Percentiles rank a stretch among this genome's conserved stretches.
Evolutionary conservation across 2,797 vertebrate species (phyloP).

Genomic region (Falco berigora): DNA sequence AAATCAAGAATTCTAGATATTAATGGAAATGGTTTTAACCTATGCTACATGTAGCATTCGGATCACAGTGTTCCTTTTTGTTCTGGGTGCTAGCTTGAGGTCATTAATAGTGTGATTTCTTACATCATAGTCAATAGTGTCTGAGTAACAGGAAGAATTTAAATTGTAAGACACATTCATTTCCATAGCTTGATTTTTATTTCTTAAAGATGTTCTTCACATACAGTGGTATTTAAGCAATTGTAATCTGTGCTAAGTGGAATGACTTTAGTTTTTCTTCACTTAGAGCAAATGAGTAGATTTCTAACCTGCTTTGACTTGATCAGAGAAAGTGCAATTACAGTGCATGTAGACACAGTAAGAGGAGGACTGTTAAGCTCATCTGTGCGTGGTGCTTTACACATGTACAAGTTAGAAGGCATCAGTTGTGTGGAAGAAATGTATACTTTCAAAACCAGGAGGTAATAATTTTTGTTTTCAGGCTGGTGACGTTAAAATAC

Average conservation of each 20-base stretch:
- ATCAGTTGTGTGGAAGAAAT: not conserved
- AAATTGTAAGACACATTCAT: not conserved
- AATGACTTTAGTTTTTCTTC: not conserved
- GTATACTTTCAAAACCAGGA: not conserved
- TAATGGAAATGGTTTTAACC: not conserved
- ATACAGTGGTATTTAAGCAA: not conserved
- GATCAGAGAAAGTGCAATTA: not conserved
- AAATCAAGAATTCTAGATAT: not conserved
- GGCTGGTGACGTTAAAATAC: not conserved
- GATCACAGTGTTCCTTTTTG: not conserved
- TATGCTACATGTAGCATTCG: not conserved
- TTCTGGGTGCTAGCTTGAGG: not conserved
- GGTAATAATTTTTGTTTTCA: not conserved
- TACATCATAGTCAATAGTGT: not conserved
- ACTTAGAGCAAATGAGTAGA: not conserved
- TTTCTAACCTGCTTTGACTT: not conserved
- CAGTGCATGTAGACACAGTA: rapidly evolving
- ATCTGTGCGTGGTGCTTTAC: not conserved
- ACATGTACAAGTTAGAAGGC: not conserved
- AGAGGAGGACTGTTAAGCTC: not conserved
- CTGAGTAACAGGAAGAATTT: not conserved
- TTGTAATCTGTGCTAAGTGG: not conserved
- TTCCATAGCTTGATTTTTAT: not conserved
- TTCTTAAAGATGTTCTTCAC: not conserved
- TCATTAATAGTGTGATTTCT: not conserved